Evolutionary conservation across 2,888 invertebrate species (phyloP).

Genomic region (Galerucella nymphaeae): DNA sequence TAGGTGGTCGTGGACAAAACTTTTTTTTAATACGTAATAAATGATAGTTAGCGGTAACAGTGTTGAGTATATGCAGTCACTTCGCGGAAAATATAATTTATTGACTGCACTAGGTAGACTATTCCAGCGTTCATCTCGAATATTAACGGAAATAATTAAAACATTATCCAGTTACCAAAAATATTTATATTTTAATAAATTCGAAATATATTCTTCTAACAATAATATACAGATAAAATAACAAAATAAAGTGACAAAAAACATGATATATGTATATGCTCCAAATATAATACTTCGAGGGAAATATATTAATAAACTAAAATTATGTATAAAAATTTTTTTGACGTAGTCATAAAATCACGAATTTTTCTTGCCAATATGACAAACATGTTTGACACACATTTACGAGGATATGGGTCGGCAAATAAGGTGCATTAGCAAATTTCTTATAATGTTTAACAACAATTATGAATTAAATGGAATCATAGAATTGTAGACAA

Average conservation of each 20-base stretch:
- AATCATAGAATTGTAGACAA: no score
- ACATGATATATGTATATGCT: conserved; percentile 18
- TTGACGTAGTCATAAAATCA: conserved; percentile 53
- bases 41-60: no score
- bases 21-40: no score
- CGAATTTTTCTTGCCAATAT: conserved; percentile 54
- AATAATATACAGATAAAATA: conserved; percentile 30
- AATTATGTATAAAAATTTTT: conserved; percentile 41
- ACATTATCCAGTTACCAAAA: conserved; percentile 30
- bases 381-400: conserved; percentile 47
- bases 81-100: no score
- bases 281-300: conserved; percentile 42
- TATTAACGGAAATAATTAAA: background rate
- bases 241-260: conserved; percentile 27
- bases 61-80: no score
- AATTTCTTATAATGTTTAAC: conserved; percentile 1
- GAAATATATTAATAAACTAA: conserved; percentile 36
- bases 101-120: no score
- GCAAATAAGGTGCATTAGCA: conserved; percentile 12
- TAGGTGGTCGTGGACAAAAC: no score
- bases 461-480: no score
- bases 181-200: conserved; percentile 31
- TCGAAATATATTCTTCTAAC: conserved; percentile 33
- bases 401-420: conserved; percentile 24
- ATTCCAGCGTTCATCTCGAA: no score